Conservation (phyloP, 1,140 invertebrate species). For the Nasonia vitripennis region DNA sequence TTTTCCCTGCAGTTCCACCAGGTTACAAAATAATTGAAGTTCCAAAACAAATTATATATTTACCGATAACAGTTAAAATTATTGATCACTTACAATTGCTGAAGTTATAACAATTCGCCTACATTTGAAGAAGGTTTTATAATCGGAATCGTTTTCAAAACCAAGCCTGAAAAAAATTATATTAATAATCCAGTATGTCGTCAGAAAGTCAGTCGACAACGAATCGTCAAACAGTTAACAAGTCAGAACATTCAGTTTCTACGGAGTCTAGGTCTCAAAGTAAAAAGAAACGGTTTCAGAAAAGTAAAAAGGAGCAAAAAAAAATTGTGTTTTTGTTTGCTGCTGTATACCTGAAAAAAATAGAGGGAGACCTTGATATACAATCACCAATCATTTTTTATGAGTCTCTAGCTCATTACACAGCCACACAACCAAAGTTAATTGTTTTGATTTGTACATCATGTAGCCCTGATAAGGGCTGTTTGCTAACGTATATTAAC, state of each 20-base stretch:
- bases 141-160: not conserved
- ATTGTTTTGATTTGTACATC: too few relatives aligned
- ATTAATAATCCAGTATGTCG: not conserved
- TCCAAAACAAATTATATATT: not conserved
- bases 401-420: conserved; percentile 59
- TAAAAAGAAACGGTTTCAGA: not conserved
- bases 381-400: conserved; percentile 45
- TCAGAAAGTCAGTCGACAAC: conserved; percentile 16
- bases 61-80: conserved; percentile 34
- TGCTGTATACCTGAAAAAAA: conserved; percentile 6
- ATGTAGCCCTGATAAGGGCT: too few relatives aligned
- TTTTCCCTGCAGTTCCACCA: too few relatives aligned
- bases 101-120: conserved; percentile 59
- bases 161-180: not conserved
- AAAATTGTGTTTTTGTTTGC: not conserved
- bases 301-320: not conserved
- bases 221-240: conserved; percentile 23
- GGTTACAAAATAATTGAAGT: too few relatives aligned
- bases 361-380: not conserved
- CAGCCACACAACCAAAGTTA: too few relatives aligned
- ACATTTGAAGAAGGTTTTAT: conserved; percentile 46
- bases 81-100: conserved; percentile 44
- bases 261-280: conserved; percentile 2
- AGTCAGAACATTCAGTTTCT: conserved; percentile 31
- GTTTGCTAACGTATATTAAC: too few relatives aligned